Percentiles rank a stretch among this genome's conserved stretches.
These are phyloP conservation scores for Steinernema khuongi DNA, from an alignment of 1,140 invertebrate genomes.

Conservation along the genomic window DNA sequence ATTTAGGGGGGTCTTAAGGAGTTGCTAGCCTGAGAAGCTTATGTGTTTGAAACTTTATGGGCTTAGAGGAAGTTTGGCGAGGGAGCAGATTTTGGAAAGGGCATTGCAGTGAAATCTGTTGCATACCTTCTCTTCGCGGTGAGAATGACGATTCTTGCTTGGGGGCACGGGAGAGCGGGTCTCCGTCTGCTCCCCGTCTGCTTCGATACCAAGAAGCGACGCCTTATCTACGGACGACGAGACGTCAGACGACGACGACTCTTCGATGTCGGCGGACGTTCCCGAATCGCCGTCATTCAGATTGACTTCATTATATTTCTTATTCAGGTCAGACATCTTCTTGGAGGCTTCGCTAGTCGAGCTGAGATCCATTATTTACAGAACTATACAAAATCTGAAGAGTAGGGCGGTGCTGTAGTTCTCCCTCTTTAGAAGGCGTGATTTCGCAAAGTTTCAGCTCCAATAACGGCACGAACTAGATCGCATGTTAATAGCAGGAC, in stretches of 20 bases:
- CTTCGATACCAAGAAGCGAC: not conserved
- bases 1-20: too few species aligned
- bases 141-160: not conserved
- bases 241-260: not conserved
- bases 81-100: too few species aligned
- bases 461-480: too few species aligned
- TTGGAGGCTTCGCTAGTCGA: not conserved
- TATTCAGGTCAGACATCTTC: not conserved
- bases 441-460: too few species aligned
- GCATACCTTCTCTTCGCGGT: too few species aligned
- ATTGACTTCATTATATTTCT: not conserved
- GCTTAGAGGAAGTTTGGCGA: not conserved
- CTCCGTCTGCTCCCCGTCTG: not conserved
- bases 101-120: too few species aligned
- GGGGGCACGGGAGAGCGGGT: not conserved
- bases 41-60: not conserved
- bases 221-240: not conserved
- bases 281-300: slow-evolving; percentile 4
- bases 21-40: too few species aligned
- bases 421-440: too few species aligned
- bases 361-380: slow-evolving; percentile 8
- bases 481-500: too few species aligned
- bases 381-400: not conserved
- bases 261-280: not conserved
- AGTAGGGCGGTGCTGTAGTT: too few species aligned